Base-by-base conservation (phyloP, 2,888 invertebrate genomes). In the Bruchidius siliquastri region DNA sequence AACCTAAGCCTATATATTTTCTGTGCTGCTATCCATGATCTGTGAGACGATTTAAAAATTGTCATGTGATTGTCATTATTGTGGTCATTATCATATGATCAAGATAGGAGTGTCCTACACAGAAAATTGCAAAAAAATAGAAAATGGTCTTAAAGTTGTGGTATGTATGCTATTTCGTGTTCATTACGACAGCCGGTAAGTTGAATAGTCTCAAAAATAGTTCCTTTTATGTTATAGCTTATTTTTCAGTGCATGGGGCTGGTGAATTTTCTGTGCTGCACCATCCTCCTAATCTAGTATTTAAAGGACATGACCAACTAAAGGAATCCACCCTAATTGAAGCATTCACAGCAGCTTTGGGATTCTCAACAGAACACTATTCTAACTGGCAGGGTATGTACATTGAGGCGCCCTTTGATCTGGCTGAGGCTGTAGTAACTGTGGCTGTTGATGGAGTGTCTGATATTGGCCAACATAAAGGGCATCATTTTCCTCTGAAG, bases 221-320 rank as follows among this genome's bases (percentile, higher is more conserved):
- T 68, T 13, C 6, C 8, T 22, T 68, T 10, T 13, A 68, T 68
- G 1, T 69, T 1, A 30, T 18, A 70, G 21, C 26, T 71, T 21
- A 22, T 69, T 20, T 75, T 77, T 85, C 87, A 86, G 88, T 88
- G 0, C 86, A 88, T 82, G 91, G 89, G 70, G 87, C 85, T 76
- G 93, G 93, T 69, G 92, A 94, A 85, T 89, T 95, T 74, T 89
- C 89, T 70, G 86, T 95, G 73, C 86, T 94, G 73, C 90, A 92
- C 82, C 89, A 89, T 80, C 94, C 95, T 21, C 87, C 89, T 72
- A 92, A 93, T 79, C 86, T 94, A 69, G 86, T 87, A 76, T 94
- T 95, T 85, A 88, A 90, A 80, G 93, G 93, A 73, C 88, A 90
- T 76, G 90, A 90, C 77, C 88, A 88, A 77, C 83, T 92, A 18